Base-by-base conservation (phyloP, 2,888 invertebrate genomes). In the Cremastobaeus sp. region DNA sequence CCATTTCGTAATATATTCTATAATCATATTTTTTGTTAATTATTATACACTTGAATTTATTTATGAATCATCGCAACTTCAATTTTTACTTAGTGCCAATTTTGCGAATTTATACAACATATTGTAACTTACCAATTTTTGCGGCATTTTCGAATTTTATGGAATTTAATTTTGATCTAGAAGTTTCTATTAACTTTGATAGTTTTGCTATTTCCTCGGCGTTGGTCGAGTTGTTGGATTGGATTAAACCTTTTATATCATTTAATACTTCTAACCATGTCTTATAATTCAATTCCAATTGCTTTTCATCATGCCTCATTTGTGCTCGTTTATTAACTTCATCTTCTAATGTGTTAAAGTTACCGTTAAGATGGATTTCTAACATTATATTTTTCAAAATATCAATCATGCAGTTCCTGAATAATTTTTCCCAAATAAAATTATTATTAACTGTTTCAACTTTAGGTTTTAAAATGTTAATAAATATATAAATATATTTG, bases 1-100 rank as follows among this genome's bases (percentile, higher is more conserved):
- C 82, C 81, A 82, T 43, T 57, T 77, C 21, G 78, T 74, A 2
- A 80, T 66, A 35, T 82, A 85, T 54, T 80, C 85, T 85, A 41
- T 5, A 41, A 57, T 20, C n/a, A 45, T 21, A 39, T 50, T 37
- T 5, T 11, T 12, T 5, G 4, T 41, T 18, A 20, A 20, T 15
- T 48, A 11, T 15, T 17, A 37, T 32, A 37, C 4, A 37, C 5
- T 8, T 14, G 12, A 1, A 12, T 14, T 12, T 20, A 15, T 21
- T 37, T 20, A 14, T n/a, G n/a, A n/a, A n/a, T n/a, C n/a, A n/a
- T n/a, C n/a, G n/a, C n/a, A n/a, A n/a, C n/a, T n/a, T n/a, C n/a
- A n/a, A n/a, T n/a, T n/a, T n/a, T n/a, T n/a, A n/a, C n/a, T n/a
- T n/a, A n/a, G n/a, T n/a, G n/a, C n/a, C n/a, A n/a, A n/a, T n/a